Evolutionary conservation across 2,113 vertebrate species (phyloP).

Genomic region (Aldabrachelys gigantea): DNA sequence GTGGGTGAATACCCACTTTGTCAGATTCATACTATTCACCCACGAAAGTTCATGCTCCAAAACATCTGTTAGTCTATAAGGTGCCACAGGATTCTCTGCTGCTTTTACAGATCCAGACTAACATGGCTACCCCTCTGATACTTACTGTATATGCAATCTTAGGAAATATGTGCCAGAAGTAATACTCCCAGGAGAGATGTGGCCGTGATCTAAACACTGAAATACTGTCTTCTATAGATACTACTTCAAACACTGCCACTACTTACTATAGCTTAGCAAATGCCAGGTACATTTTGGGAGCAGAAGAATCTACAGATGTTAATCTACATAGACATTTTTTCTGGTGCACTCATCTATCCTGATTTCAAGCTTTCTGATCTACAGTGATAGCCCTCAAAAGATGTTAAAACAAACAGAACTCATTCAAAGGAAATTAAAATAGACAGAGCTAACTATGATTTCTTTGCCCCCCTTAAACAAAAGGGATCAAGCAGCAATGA

Average conservation of each 20-base stretch:
- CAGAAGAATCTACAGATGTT: neutral
- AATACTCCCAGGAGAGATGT: neutral
- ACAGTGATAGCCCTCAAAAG: too few relatives aligned
- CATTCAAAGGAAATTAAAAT: neutral
- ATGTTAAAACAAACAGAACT: neutral
- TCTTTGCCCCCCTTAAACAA: neutral
- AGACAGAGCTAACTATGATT: neutral
- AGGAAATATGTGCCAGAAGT: neutral
- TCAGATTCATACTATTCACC: too few relatives aligned
- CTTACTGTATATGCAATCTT: neutral
- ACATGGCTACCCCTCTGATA: too few relatives aligned
- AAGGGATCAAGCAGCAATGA: neutral
- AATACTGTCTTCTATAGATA: neutral
- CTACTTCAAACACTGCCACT: neutral
- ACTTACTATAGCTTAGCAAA: neutral
- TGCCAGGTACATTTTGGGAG: neutral
- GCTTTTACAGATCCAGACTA: too few relatives aligned
- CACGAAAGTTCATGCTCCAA: too few relatives aligned
- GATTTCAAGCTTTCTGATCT: too few relatives aligned
- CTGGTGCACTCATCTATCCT: neutral
- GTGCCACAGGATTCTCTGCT: too few relatives aligned
- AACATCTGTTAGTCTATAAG: too few relatives aligned
- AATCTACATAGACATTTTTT: neutral
- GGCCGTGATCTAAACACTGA: neutral
- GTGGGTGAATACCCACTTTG: too few relatives aligned